phyloP scores from a whole-genome alignment of 2,797 vertebrate species.

The Lagorchestes hirsutus region DNA sequence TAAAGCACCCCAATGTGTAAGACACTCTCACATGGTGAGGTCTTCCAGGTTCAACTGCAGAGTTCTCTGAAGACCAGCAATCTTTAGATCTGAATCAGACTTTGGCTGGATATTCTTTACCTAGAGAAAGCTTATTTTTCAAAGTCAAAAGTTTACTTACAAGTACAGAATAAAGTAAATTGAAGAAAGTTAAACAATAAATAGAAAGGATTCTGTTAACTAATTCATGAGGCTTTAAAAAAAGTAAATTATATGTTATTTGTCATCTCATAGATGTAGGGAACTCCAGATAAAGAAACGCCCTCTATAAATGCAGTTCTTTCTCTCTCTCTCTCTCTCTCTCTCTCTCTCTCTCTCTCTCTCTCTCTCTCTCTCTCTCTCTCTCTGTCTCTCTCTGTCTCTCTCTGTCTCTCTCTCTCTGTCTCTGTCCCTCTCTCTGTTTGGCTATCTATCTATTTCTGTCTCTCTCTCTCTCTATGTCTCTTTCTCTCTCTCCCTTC shows the following conservation, averaged over 20 bases:
- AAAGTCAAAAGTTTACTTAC: constrained; percentile 57
- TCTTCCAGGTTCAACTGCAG: constrained; percentile 42
- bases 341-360: too few species aligned
- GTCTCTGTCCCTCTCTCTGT: background rate
- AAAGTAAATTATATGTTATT: constrained; percentile 39
- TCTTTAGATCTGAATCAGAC: constrained; percentile 38
- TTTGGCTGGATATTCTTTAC: constrained; percentile 49
- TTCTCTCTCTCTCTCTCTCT: too few species aligned
- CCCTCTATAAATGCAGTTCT: background rate
- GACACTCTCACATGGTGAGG: background rate
- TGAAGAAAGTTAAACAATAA: constrained; percentile 55
- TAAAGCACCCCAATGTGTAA: background rate
- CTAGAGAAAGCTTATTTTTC: constrained; percentile 50
- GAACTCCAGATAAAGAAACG: background rate
- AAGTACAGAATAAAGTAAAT: constrained; percentile 44
- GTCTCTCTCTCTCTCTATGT: background rate
- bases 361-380: background rate
- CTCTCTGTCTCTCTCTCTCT: too few species aligned
- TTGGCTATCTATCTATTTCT: too few species aligned
- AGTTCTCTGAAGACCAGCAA: constrained; percentile 38
- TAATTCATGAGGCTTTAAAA: constrained; percentile 46
- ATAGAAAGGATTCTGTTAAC: constrained; percentile 20
- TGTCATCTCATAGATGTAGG: background rate
- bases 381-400: background rate
- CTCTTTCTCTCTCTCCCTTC: too few species aligned